These are phyloP conservation scores for Sinelater perroti DNA, from an alignment of 2,888 invertebrate genomes.

Conservation along the genomic window DNA sequence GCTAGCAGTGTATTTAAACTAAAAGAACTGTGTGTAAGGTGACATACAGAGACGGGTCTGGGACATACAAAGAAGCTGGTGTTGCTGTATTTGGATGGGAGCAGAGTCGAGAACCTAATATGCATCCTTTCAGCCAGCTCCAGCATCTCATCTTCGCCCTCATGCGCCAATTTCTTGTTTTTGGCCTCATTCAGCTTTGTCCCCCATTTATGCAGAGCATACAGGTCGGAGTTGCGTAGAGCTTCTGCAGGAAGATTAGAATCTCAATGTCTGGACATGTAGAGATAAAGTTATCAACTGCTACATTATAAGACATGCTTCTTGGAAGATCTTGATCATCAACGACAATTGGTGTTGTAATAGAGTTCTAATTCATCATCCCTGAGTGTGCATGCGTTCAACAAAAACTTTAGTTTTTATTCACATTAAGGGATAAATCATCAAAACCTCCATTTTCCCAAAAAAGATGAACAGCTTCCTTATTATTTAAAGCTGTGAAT, in stretches of 20 bases:
- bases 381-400: too few relatives aligned
- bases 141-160: constrained; percentile 80
- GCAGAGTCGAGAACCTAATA: constrained; percentile 71
- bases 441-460: too few relatives aligned
- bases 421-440: too few relatives aligned
- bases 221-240: constrained; percentile 23
- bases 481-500: too few relatives aligned
- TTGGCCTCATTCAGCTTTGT: constrained; percentile 5
- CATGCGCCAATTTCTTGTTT: constrained; percentile 70
- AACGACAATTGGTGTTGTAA: too few relatives aligned
- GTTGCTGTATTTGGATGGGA: constrained; percentile 66
- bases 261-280: too few relatives aligned
- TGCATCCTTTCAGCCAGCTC: constrained; percentile 78
- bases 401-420: too few relatives aligned
- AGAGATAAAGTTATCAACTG: too few relatives aligned
- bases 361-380: too few relatives aligned
- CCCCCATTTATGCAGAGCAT: constrained; percentile 47
- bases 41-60: not conserved
- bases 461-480: too few relatives aligned
- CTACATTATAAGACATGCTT: too few relatives aligned
- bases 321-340: too few relatives aligned
- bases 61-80: constrained; percentile 21
- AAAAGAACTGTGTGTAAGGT: constrained; percentile 46
- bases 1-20: constrained; percentile 82
- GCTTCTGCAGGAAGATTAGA: constrained; percentile 7